These are phyloP conservation scores for Drosophila seguyi DNA, from an alignment of 1,140 invertebrate species.

Conservation along the genomic window DNA sequence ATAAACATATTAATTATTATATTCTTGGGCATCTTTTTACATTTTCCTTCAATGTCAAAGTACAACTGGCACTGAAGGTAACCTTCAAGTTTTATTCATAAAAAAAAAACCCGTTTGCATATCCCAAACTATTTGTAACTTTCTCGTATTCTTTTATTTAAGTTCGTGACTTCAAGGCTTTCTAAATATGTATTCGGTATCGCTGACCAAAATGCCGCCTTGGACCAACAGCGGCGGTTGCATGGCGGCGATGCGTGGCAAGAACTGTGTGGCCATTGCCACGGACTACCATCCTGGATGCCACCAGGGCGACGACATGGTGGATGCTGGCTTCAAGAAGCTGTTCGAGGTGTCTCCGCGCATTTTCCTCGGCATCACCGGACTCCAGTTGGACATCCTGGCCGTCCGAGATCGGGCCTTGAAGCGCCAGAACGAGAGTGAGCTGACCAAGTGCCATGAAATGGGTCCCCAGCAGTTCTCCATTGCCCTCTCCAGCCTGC, in stretches of 20 bases:
- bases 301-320: not conserved
- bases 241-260: not conserved
- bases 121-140: not conserved
- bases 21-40: too few species aligned
- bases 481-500: not conserved
- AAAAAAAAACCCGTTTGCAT: not conserved
- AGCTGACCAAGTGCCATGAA: too few species aligned
- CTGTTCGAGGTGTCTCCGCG: not conserved
- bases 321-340: not conserved
- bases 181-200: not conserved
- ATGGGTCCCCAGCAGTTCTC: not conserved
- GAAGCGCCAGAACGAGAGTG: not conserved
- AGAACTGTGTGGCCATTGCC: conserved; percentile 1
- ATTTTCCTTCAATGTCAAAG: not conserved
- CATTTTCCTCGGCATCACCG: not conserved
- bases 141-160: not conserved
- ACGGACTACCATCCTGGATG: not conserved
- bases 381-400: not conserved
- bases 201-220: not conserved
- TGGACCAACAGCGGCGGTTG: not conserved
- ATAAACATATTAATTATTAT: too few species aligned
- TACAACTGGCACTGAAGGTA: too few species aligned
- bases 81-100: not conserved
- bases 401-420: not conserved
- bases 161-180: not conserved